A percentile compares a stretch with the other conserved stretches of the same genome.
Conservation (phyloP, 2,888 invertebrate species). For the Tridacna gigas region DNA sequence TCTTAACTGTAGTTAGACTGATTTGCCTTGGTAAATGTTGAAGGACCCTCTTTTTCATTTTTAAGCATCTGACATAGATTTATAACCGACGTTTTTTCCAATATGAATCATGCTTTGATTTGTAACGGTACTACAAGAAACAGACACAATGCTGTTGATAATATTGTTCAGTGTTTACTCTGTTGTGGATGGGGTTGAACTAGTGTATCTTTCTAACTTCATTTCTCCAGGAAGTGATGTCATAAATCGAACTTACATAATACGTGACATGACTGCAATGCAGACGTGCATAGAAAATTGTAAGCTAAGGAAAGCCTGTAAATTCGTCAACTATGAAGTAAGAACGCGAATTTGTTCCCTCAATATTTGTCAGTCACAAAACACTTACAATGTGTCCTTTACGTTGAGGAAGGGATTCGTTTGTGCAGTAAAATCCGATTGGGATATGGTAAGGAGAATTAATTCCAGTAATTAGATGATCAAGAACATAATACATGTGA, state of each 20-base stretch:
- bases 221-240: not conserved
- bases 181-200: not conserved
- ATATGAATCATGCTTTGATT: too few relatives aligned
- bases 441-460: not conserved
- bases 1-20: too few relatives aligned
- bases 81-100: too few relatives aligned
- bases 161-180: not conserved
- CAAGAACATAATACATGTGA: too few relatives aligned
- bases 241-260: not conserved
- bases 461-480: not conserved
- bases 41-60: too few relatives aligned
- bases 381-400: not conserved
- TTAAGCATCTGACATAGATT: too few relatives aligned
- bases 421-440: not conserved
- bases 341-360: not conserved
- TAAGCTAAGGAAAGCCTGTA: not conserved
- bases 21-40: too few relatives aligned
- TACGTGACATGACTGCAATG: not conserved
- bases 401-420: not conserved
- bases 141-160: not conserved
- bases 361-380: not conserved
- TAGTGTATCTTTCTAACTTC: not conserved
- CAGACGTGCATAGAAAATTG: not conserved
- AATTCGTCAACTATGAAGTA: not conserved
- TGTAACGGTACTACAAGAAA: too few relatives aligned